A percentile compares a stretch with the other conserved stretches of the same genome.
phyloP scores from a whole-genome alignment of 2,113 vertebrate genomes.

The Argyrosomus japonicus region DNA sequence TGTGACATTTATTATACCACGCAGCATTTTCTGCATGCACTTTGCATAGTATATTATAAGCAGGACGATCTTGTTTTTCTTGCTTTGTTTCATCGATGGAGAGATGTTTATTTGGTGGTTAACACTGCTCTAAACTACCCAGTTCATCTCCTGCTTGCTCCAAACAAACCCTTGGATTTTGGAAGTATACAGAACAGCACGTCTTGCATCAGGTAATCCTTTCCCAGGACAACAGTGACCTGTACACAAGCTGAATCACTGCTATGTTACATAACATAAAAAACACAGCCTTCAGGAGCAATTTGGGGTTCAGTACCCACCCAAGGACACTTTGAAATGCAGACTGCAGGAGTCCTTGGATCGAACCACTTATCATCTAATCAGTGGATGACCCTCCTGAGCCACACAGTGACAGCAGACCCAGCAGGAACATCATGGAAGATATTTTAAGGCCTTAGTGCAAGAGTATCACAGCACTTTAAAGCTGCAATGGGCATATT shows the following conservation, averaged over 20 bases:
- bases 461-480: background rate
- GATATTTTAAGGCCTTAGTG: background rate
- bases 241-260: conserved; percentile 8
- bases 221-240: conserved; percentile 2
- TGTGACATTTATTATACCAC: background rate
- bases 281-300: too few relatives aligned
- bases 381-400: too few relatives aligned
- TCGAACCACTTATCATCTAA: too few relatives aligned
- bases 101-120: background rate
- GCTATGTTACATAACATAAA: conserved; percentile 2
- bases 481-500: too few relatives aligned
- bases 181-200: background rate
- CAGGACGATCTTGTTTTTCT: background rate
- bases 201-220: conserved; percentile 18
- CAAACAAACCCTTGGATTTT: conserved; percentile 5
- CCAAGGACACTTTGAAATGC: too few relatives aligned
- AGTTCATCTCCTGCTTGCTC: background rate
- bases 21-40: too few relatives aligned
- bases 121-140: background rate
- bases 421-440: background rate
- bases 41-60: background rate
- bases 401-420: conserved; percentile 4
- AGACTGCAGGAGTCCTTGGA: too few relatives aligned
- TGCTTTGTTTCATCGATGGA: background rate
- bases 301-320: too few relatives aligned